Base-by-base conservation (phyloP, 2,797 vertebrate species). In the Sebastiscus tertius region DNA sequence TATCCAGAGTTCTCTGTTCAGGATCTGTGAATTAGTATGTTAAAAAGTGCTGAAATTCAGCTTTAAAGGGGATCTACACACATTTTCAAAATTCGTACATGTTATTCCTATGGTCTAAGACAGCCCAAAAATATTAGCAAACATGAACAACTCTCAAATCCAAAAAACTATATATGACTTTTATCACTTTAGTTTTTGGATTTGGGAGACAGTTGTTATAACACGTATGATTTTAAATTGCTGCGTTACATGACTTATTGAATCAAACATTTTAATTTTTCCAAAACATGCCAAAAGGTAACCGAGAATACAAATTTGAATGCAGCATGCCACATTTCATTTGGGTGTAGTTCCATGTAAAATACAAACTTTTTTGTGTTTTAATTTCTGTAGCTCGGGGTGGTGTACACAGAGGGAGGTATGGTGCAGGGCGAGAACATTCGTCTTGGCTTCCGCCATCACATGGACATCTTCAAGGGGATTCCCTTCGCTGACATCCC, bases 351-450 rank as follows among this genome's bases (percentile, higher is more conserved):
- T 75, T 29, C 1, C 18, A 9, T 34, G 7, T 58, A 16, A 13
- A 9, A 39, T 2, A 6, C 11, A 9, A 10, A 54, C 12, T 10
- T 31, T 52, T 65, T 29, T 42, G 65, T 67, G 65, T 18, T 31
- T 49, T 0, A 20, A 5, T 61, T 20, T 60, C 20, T 26, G 4
- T 0, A 99, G 98, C 93, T 99, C 62, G 97, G 98, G 0, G 86
- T 94, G 0, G 98, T 99, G 70, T 14, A 75, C 87, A 99, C 98
- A 0, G 98, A 99, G 87, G 97, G 97, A 0, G 98, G 98, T 31
- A 95, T 96, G 81, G 97, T 99, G 71, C 27, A 98, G 91, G 98
- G 98, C 0, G 20, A 95, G 31, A 97, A 73, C 76, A 94, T 97
- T 81, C 91, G 60, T 12, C 82, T 97, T 12, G 93, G 97, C 2